Percentiles rank a stretch among this genome's conserved stretches.
phyloP scores from a whole-genome alignment of 2,888 invertebrate species.

The Drepanosiphum platanoidis region DNA sequence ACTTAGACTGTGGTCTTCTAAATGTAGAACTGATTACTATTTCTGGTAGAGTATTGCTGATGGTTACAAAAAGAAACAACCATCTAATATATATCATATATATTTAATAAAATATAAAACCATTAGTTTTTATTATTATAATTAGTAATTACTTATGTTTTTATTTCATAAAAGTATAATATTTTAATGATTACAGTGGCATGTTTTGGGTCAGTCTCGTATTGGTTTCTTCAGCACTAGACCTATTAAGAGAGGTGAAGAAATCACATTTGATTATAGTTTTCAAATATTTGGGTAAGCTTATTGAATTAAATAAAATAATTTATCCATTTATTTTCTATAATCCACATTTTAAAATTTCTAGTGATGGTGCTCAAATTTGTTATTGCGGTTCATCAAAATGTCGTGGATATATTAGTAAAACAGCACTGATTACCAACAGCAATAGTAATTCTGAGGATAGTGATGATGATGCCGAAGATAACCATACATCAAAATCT shows the following conservation, averaged over 20 bases:
- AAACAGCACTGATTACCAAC: conserved; percentile 31
- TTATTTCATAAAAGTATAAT: background rate
- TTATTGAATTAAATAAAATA: background rate
- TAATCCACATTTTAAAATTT: conserved; percentile 63
- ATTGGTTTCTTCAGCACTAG: conserved; percentile 96
- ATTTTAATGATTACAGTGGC: conserved; percentile 73
- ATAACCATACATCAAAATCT: conserved; percentile 60
- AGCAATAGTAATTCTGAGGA: conserved; percentile 68
- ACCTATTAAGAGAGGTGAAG: conserved; percentile 85
- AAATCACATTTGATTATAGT: conserved; percentile 98
- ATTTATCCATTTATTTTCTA: background rate
- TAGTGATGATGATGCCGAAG: conserved; percentile 70
- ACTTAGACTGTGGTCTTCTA: too few species aligned
- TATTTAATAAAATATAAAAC: background rate
- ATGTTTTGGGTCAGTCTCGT: conserved; percentile 89
- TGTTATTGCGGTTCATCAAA: conserved; percentile 91
- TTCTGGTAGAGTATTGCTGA: too few species aligned
- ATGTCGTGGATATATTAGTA: conserved; percentile 95
- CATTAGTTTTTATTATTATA: conserved; percentile 16
- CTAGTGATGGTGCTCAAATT: conserved; percentile 91
- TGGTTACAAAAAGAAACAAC: too few species aligned
- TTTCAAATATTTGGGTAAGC: conserved; percentile 92
- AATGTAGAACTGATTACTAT: too few species aligned
- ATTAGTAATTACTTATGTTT: conserved; percentile 12
- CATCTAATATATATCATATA: too few species aligned